phyloP scores from a whole-genome alignment of 2,797 vertebrate species.

The Danio tinwini region DNA sequence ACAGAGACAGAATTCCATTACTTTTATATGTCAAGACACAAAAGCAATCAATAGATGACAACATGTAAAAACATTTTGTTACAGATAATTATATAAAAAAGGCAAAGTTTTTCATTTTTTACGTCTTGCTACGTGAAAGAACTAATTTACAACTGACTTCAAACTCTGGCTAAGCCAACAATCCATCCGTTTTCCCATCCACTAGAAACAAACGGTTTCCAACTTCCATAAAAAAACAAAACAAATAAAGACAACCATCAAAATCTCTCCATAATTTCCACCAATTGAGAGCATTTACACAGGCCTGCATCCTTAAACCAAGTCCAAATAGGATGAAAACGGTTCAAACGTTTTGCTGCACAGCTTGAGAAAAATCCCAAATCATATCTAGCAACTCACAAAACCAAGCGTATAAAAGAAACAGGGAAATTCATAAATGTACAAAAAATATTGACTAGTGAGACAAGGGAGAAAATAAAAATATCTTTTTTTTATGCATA shows the following conservation, averaged over 20 bases:
- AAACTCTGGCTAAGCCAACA: conserved; percentile 62
- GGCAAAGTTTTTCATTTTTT: conserved; percentile 61
- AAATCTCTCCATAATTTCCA: conserved; percentile 24
- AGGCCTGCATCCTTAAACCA: conserved; percentile 55
- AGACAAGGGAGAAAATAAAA: conserved; percentile 33
- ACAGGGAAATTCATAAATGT: conserved; percentile 40
- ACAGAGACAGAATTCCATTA: conserved; percentile 65
- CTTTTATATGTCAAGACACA: conserved; percentile 72
- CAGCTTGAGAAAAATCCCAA: conserved; percentile 49
- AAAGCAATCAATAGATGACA: conserved; percentile 71
- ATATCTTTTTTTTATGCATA: conserved; percentile 43
- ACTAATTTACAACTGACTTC: conserved; percentile 71
- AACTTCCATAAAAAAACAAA: conserved; percentile 46
- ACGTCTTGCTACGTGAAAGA: conserved; percentile 69
- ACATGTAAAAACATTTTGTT: conserved; percentile 71
- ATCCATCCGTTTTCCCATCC: conserved; percentile 50
- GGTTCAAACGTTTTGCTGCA: conserved; percentile 38
- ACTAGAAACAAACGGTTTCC: conserved; percentile 50
- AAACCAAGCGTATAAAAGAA: conserved; percentile 44
- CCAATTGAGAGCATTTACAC: conserved; percentile 45
- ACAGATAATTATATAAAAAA: conserved; percentile 73
- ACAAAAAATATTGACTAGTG: conserved; percentile 58
- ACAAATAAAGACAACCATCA: conserved; percentile 41
- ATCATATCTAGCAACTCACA: conserved; percentile 52
- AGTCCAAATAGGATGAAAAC: conserved; percentile 43